Evolutionary conservation across 2,113 vertebrate genomes (phyloP).

Genomic region (Myotis davidii): DNA sequence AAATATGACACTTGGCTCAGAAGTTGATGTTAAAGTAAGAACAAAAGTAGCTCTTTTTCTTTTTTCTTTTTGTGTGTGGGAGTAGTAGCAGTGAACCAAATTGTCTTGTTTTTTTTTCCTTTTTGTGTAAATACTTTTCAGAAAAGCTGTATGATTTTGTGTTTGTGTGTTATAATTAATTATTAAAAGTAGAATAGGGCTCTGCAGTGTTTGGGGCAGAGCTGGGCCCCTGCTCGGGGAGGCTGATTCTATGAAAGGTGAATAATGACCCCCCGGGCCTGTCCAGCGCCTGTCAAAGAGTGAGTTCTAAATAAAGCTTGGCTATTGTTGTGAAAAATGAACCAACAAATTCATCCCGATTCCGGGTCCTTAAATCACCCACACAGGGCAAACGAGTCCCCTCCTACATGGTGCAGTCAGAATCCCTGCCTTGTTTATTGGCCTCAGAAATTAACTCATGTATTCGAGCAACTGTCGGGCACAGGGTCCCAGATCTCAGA

Average conservation of each 20-base stretch:
- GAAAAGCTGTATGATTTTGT: not conserved
- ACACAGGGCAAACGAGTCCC: not conserved
- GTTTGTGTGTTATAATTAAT: not conserved
- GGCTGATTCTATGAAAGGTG: not conserved
- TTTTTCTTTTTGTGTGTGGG: not conserved
- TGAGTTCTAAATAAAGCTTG: not conserved
- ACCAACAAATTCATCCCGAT: not conserved
- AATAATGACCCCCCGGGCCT: not conserved
- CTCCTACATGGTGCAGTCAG: rapidly evolving
- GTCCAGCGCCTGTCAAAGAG: not conserved
- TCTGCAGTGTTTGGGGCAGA: not conserved
- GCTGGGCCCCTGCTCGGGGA: not conserved
- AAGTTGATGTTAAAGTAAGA: constrained; percentile 58
- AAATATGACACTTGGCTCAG: not conserved
- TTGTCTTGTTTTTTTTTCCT: not conserved
- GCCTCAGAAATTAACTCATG: not conserved
- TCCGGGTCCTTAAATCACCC: not conserved
- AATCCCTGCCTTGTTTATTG: not conserved
- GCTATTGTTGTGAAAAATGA: not conserved
- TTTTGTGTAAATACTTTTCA: not conserved
- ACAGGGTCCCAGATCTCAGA: not conserved
- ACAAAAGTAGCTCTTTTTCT: not conserved
- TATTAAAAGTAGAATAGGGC: not conserved
- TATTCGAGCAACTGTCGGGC: not conserved
- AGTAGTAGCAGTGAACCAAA: not conserved